phyloP scores from a whole-genome alignment of 2,797 vertebrate genomes.

The Lithobates pipiens region DNA sequence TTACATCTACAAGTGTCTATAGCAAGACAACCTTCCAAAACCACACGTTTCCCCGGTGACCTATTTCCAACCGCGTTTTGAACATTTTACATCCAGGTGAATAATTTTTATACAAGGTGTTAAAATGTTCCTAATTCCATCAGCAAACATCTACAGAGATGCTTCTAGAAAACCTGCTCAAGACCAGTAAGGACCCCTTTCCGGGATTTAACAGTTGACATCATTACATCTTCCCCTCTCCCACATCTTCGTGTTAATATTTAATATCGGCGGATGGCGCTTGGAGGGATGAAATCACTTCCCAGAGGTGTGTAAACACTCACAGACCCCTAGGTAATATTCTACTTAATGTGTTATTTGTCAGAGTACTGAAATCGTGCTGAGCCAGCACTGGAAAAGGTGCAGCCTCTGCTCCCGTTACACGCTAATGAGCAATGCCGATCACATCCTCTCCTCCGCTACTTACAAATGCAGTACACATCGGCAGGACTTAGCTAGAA shows the following conservation, averaged over 20 bases:
- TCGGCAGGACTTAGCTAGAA: too few relatives aligned
- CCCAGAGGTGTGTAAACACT: constrained; percentile 37
- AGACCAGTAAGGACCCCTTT: background rate
- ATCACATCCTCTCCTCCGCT: background rate
- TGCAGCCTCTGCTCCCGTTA: background rate
- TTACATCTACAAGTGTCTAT: too few relatives aligned
- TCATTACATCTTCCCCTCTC: background rate
- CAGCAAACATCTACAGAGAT: too few relatives aligned
- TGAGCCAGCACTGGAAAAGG: constrained; percentile 14
- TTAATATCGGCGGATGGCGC: constrained; percentile 21
- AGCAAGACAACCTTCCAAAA: too few relatives aligned
- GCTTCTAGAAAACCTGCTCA: background rate
- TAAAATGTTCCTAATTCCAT: too few relatives aligned
- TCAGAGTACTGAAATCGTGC: background rate
- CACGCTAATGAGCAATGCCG: background rate
- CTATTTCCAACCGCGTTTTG: too few relatives aligned
- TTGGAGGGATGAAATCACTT: constrained; percentile 29
- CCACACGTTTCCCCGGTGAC: too few relatives aligned
- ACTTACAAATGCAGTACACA: background rate
- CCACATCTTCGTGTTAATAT: constrained; percentile 14
- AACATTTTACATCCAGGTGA: too few relatives aligned
- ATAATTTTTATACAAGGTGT: too few relatives aligned
- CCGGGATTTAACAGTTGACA: constrained; percentile 13
- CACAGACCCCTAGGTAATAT: constrained; percentile 24
- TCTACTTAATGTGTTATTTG: constrained; percentile 19